Conservation (phyloP, 1,140 invertebrate species). For the Panagrolaimus sp. region DNA sequence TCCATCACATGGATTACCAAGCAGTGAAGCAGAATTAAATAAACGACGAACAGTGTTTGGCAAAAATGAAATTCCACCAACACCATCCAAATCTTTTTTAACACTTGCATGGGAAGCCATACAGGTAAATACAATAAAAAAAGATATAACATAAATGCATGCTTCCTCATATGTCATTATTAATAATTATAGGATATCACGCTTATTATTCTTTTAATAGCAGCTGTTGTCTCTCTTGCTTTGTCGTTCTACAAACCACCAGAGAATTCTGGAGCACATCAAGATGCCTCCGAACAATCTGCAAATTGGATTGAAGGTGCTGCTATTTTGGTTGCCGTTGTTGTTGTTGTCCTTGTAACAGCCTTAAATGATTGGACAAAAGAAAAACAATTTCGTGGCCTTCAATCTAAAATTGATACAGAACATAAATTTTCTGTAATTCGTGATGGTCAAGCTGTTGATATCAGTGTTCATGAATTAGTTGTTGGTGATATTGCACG, state of each 20-base stretch:
- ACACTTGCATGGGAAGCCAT: conserved; percentile 96
- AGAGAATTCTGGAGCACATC: conserved; percentile 28
- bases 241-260: conserved; percentile 80
- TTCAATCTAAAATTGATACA: conserved; percentile 94
- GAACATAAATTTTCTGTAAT: conserved; percentile 98
- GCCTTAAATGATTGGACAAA: conserved; percentile 57
- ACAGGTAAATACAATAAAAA: conserved; percentile 64
- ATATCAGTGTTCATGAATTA: conserved; percentile 90
- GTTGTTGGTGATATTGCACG: conserved; percentile 97
- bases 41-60: conserved; percentile 87
- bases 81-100: conserved; percentile 96
- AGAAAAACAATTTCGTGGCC: conserved; percentile 59
- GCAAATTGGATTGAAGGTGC: conserved; percentile 58
- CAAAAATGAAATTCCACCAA: conserved; percentile 94
- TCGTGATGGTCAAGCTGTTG: conserved; percentile 78
- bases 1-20: conserved; percentile 77
- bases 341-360: conserved; percentile 57
- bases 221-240: conserved; percentile 75
- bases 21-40: conserved; percentile 75
- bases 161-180: conserved; percentile 13
- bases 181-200: conserved; percentile 81
- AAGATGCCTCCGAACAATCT: conserved; percentile 37
- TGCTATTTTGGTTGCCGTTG: conserved; percentile 55
- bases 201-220: conserved; percentile 73
- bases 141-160: background rate